Conservation (phyloP, 1,140 invertebrate genomes). For the Hypsibius dujardini region DNA sequence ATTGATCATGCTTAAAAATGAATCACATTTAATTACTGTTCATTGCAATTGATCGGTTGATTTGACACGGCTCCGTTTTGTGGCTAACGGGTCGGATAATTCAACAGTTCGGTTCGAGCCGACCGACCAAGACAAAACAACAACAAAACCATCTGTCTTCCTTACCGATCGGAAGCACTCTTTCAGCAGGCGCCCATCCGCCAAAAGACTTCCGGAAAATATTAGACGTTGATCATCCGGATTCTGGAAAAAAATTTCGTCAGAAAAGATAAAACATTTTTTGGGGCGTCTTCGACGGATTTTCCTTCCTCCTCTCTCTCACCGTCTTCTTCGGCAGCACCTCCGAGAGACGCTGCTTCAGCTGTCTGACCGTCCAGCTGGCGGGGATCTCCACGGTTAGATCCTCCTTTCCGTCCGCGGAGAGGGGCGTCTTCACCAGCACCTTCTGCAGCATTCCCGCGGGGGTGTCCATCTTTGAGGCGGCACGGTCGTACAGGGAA, state of each 20-base stretch:
- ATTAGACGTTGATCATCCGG: background rate
- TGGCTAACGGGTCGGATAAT: background rate
- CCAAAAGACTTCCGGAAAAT: background rate
- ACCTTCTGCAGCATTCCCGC: too few species aligned
- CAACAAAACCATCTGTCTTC: background rate
- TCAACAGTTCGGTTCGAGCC: background rate
- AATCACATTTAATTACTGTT: too few species aligned
- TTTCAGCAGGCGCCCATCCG: background rate
- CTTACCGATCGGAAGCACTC: slow-evolving; percentile 10
- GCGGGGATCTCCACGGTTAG: background rate
- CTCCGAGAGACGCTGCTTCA: background rate
- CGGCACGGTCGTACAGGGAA: too few species aligned
- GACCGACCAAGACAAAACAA: background rate
- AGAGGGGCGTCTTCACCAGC: too few species aligned
- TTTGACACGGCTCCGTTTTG: background rate
- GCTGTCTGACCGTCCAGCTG: background rate
- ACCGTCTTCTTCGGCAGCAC: background rate
- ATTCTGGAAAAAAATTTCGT: background rate
- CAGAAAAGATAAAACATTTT: background rate
- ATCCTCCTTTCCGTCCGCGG: background rate
- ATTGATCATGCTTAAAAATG: too few species aligned
- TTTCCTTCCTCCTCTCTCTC: too few species aligned
- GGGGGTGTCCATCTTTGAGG: too few species aligned
- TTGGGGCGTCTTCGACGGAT: too few species aligned
- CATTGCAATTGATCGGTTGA: background rate